Evolutionary conservation across 2,888 invertebrate species (phyloP).

Genomic region (Eledona agricola): DNA sequence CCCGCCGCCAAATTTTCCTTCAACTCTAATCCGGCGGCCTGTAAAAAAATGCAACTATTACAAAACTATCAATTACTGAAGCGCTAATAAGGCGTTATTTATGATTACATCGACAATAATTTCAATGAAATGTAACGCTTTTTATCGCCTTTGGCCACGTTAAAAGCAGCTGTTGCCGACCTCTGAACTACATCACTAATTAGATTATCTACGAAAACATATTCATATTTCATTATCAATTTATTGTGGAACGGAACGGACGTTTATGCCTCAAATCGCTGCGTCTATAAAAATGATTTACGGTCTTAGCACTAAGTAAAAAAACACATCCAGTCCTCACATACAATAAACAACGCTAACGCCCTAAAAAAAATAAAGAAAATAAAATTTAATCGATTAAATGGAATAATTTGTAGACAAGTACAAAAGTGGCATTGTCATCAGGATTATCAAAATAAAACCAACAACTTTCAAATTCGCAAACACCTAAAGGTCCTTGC

Average conservation of each 20-base stretch:
- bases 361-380: too few species aligned
- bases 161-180: constrained; percentile 19
- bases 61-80: constrained; percentile 25
- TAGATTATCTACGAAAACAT: constrained; percentile 31
- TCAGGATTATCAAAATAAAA: too few species aligned
- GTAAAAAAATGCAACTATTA: constrained; percentile 51
- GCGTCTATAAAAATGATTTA: constrained; percentile 2
- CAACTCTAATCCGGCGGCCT: constrained; percentile 87
- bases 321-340: too few species aligned
- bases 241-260: constrained; percentile 2
- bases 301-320: too few species aligned
- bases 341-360: too few species aligned
- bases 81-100: constrained; percentile 32
- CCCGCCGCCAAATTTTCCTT: constrained; percentile 88
- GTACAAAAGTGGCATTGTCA: too few species aligned
- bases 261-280: constrained; percentile 3
- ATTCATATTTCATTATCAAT: constrained; percentile 3
- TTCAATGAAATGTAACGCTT: constrained; percentile 29
- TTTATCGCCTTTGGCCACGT: constrained; percentile 19
- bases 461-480: too few species aligned
- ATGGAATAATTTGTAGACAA: too few species aligned
- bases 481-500: too few species aligned
- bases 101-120: constrained; percentile 16
- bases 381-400: too few species aligned
- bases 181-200: constrained; percentile 31